Base-by-base conservation (phyloP, 2,797 vertebrate genomes). In the Spinus pinus region DNA sequence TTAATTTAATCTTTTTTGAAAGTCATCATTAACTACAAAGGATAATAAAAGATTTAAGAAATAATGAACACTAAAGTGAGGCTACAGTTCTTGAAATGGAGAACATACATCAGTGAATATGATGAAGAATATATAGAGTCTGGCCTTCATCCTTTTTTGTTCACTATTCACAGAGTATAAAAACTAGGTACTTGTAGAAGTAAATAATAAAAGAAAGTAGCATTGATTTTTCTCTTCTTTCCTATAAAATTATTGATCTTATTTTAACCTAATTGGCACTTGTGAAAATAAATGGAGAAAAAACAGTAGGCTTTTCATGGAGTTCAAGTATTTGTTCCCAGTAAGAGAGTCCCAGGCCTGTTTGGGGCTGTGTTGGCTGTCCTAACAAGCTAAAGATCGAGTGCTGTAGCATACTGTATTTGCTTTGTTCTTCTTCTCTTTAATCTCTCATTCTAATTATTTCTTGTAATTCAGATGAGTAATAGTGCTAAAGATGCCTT, bases 211-310 rank as follows among this genome's bases (percentile, higher is more conserved):
- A 88, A 75, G 72, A 84, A 65, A 91, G 88, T 90, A 91, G 61
- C 82, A 96, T 86, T 73, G 92, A 96, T 96, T 93, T 90, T 82
- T 54, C 31, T 78, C 19, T 39, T 84, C 86, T 78, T 54, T 66
- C 35, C 50, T 88, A 92, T 85, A 78, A 92, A 93, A 72, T 67
- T 94, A 94, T 88, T 72, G 92, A 96, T 97, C 80, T 95, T 86
- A 60, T 97, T 96, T 92, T 94, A 94, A 88, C 70, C 84, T 97
- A 97, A 98, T 96, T 97, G 96, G 96, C 66, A 95, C 95, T 97
- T 96, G 79, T 83, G 91, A 94, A 95, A 94, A 83, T 90, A 94
- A 94, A 77, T 96, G 94, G 93, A 86, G 93, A 86, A 97, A 77
- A 74, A 3, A 42, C 66, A 83, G 81, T 81, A 75, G 61, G 81